Percentiles rank a stretch among this genome's conserved stretches.
Evolutionary conservation across 1,140 invertebrate species (phyloP).

Genomic region (Calliopsis andreniformis): DNA sequence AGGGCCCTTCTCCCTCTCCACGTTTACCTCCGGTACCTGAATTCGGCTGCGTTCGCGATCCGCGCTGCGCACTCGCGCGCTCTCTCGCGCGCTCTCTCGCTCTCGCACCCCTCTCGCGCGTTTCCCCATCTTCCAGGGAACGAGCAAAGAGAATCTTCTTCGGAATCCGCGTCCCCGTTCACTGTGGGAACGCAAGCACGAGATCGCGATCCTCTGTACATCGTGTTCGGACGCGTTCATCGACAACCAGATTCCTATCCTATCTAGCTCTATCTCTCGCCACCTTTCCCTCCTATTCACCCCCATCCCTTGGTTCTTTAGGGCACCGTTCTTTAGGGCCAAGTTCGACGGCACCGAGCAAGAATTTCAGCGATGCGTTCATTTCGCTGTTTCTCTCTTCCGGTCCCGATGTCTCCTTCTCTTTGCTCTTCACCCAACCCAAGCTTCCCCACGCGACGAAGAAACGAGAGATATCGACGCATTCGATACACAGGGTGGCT

Average conservation of each 20-base stretch:
- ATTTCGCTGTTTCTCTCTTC: not conserved
- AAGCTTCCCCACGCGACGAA: not conserved
- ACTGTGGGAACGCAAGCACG: constrained; percentile 78
- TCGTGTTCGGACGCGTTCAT: constrained; percentile 72
- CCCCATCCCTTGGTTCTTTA: constrained; percentile 5
- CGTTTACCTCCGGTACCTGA: constrained; percentile 19
- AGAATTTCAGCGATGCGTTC: constrained; percentile 19
- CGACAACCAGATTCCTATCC: constrained; percentile 67
- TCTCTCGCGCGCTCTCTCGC: not conserved
- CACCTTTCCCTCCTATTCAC: constrained; percentile 27
- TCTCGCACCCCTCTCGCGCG: not conserved
- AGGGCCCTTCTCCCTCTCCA: constrained; percentile 57
- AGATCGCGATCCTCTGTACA: constrained; percentile 63
- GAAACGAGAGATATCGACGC: constrained; percentile 3
- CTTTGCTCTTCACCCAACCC: no score
- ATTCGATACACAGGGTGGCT: no score
- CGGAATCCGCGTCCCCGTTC: constrained; percentile 75
- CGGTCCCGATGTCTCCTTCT: constrained; percentile 2
- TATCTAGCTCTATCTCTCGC: constrained; percentile 46
- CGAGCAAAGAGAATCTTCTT: constrained; percentile 65
- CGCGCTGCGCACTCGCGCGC: constrained; percentile 26
- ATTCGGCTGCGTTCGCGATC: constrained; percentile 31
- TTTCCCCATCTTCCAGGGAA: constrained; percentile 39
- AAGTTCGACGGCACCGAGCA: not conserved
- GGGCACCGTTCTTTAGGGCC: not conserved